phyloP scores from a whole-genome alignment of 92 coral and sea anemone genomes.

The Micromussa lordhowensis region DNA sequence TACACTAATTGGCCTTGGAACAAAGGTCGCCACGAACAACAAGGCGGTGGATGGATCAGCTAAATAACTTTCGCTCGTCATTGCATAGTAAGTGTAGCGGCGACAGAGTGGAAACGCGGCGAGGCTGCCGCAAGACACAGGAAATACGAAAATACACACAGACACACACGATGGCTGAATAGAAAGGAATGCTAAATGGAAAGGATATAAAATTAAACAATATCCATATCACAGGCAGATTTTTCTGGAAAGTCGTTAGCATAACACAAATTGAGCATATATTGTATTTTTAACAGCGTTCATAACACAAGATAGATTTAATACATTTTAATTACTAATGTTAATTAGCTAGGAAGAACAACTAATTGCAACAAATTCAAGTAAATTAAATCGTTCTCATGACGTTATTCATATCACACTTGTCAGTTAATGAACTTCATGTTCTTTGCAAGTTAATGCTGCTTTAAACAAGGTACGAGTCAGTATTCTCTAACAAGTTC shows the following conservation, averaged over 20 bases:
- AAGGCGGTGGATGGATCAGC: not conserved
- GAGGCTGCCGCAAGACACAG: not conserved
- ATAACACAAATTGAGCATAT: conserved; percentile 6
- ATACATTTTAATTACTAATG: not conserved
- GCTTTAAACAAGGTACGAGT: not conserved
- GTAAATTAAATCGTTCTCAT: not conserved
- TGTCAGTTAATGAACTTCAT: not conserved
- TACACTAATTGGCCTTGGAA: conserved; percentile 11
- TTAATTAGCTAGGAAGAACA: not conserved
- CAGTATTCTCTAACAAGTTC: conserved; percentile 22
- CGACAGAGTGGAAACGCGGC: too few relatives aligned
- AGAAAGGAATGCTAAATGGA: not conserved
- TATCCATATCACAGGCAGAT: not conserved
- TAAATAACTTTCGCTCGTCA: not conserved
- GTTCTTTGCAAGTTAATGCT: not conserved
- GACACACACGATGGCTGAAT: conserved; percentile 3
- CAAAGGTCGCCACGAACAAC: not conserved
- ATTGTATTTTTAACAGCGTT: conserved; percentile 6
- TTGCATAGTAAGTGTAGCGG: too few relatives aligned
- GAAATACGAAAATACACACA: conserved; percentile 9
- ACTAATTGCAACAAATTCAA: conserved; percentile 4
- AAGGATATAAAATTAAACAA: conserved; percentile 1
- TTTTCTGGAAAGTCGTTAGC: conserved; percentile 30
- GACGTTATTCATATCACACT: not conserved
- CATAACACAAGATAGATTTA: conserved; percentile 16